Conservation (phyloP, 2,888 invertebrate species). For the Muschampia plurimacula region DNA sequence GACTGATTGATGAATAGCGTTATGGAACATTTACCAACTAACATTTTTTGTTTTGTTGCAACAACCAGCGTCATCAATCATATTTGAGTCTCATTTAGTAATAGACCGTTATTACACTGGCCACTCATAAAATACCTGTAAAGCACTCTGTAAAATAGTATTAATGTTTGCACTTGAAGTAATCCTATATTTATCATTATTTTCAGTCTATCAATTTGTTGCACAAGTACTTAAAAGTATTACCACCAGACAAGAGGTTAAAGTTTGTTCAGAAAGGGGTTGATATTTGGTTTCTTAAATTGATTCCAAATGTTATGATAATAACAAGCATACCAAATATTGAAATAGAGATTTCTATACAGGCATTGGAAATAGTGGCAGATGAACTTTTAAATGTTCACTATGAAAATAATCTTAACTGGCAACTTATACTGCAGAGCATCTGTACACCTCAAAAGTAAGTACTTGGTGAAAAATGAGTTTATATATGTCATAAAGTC, state of each 20-base stretch:
- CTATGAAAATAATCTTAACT: conserved; percentile 68
- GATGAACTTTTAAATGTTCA: conserved; percentile 67
- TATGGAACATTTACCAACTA: too few species aligned
- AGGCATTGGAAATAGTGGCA: conserved; percentile 72
- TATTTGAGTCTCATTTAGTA: too few species aligned
- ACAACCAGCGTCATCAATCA: too few species aligned
- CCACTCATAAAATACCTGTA: too few species aligned
- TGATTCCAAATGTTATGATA: conserved; percentile 74
- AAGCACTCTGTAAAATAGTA: neutral
- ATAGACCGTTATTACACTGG: too few species aligned
- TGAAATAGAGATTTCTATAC: conserved; percentile 47
- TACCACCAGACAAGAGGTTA: conserved; percentile 63
- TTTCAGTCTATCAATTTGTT: conserved; percentile 70
- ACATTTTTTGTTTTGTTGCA: too few species aligned
- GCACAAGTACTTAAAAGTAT: conserved; percentile 59
- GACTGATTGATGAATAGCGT: too few species aligned
- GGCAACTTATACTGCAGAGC: conserved; percentile 66
- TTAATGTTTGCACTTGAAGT: neutral
- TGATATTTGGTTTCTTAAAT: conserved; percentile 75
- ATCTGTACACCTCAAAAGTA: conserved; percentile 69
- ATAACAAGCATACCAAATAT: conserved; percentile 31
- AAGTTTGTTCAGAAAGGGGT: conserved; percentile 69
- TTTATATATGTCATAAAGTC: neutral
- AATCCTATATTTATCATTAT: conserved; percentile 24
- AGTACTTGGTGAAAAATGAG: conserved; percentile 46